Conservation (phyloP, 2,797 vertebrate genomes). For the Potorous gilbertii region DNA sequence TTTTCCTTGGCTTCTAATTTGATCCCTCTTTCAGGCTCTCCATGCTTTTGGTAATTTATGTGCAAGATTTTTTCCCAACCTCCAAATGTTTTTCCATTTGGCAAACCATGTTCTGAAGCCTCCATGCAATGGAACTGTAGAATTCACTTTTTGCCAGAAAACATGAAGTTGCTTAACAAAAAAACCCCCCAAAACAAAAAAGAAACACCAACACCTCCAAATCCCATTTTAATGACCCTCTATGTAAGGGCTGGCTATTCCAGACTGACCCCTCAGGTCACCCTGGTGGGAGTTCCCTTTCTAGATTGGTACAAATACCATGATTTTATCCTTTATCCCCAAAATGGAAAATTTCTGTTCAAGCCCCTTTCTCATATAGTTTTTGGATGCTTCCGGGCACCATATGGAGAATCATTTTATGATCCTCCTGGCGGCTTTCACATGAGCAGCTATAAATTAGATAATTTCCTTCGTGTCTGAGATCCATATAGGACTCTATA, state of each 20-base stretch:
- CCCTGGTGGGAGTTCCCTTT: constrained; percentile 53
- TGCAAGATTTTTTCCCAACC: constrained; percentile 90
- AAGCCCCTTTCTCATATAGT: constrained; percentile 75
- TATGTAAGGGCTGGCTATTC: constrained; percentile 30
- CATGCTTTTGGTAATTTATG: constrained; percentile 89
- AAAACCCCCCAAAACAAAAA: constrained; percentile 79
- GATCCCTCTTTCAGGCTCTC: constrained; percentile 88
- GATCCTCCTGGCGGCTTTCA: constrained; percentile 82
- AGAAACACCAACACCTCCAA: constrained; percentile 61
- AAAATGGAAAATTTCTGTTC: constrained; percentile 76
- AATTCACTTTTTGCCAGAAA: constrained; percentile 76
- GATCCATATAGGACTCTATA: constrained; percentile 72
- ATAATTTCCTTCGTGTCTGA: constrained; percentile 80
- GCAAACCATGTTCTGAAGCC: constrained; percentile 85
- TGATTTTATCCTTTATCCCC: constrained; percentile 65
- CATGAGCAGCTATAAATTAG: constrained; percentile 82
- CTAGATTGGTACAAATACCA: constrained; percentile 68
- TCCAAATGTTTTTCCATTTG: constrained; percentile 91
- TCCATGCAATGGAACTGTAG: constrained; percentile 86
- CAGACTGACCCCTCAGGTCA: neutral
- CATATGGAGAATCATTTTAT: constrained; percentile 86
- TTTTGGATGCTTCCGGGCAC: constrained; percentile 83
- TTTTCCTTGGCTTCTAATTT: constrained; percentile 89
- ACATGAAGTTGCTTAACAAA: constrained; percentile 77
- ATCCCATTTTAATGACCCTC: constrained; percentile 76